Percentiles rank a stretch among this genome's conserved stretches.
phyloP scores from a whole-genome alignment of 2,888 invertebrate genomes.

The Schizaphis graminum region DNA sequence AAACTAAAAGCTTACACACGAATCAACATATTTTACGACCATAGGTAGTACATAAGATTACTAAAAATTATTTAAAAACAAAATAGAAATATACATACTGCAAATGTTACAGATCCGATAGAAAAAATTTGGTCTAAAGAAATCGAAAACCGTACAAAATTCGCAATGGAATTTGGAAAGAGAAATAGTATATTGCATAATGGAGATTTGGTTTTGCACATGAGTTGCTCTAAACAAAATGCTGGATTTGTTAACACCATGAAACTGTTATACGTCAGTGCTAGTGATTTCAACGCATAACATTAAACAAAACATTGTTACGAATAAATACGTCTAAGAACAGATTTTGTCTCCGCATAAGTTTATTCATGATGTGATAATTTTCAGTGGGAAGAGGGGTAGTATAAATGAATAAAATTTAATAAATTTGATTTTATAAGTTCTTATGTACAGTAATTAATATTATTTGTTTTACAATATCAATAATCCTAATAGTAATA shows the following conservation, averaged over 20 bases:
- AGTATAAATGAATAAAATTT: no score
- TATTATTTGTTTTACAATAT: no score
- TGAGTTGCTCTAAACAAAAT: slow-evolving; percentile 82
- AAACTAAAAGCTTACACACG: neutral
- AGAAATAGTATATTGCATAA: slow-evolving; percentile 76
- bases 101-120: slow-evolving; percentile 70
- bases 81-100: no score
- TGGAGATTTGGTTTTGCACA: slow-evolving; percentile 80
- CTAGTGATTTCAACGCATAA: neutral
- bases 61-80: no score
- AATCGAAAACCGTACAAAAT: slow-evolving; percentile 76
- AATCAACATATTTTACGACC: neutral
- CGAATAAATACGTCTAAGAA: no score
- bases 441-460: no score
- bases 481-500: no score
- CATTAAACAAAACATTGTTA: no score
- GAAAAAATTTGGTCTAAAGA: slow-evolving; percentile 75
- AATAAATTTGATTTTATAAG: no score
- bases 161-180: slow-evolving; percentile 77
- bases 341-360: no score
- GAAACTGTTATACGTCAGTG: slow-evolving; percentile 74
- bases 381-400: no score
- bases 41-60: neutral
- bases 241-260: slow-evolving; percentile 80
- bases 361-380: no score